A percentile compares a stretch with the other conserved stretches of the same genome.
These are phyloP conservation scores for Monodelphis domestica DNA, from an alignment of 2,797 vertebrate genomes.

Conservation along the genomic window DNA sequence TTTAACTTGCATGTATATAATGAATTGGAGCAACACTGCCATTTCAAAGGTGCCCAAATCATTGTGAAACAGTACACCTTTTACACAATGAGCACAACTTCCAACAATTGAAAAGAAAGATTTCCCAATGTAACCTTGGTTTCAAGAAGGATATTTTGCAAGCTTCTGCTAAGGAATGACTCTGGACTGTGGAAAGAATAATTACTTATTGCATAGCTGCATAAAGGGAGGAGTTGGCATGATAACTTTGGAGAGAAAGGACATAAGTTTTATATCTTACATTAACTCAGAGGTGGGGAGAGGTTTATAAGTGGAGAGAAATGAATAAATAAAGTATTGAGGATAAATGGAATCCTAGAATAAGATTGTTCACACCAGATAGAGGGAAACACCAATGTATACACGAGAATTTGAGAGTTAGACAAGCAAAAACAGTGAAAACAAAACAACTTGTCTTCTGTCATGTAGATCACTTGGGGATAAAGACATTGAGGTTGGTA, in stretches of 20 bases:
- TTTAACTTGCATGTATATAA: not conserved
- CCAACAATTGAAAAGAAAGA: not conserved
- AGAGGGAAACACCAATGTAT: not conserved
- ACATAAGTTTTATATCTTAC: not conserved
- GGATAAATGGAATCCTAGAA: not conserved
- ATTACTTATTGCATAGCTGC: not conserved
- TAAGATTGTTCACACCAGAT: slow-evolving; percentile 15
- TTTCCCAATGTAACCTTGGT: not conserved
- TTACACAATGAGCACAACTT: not conserved
- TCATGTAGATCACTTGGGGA: not conserved
- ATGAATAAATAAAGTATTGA: not conserved
- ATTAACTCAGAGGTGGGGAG: not conserved
- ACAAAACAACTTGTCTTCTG: not conserved
- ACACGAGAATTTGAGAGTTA: not conserved
- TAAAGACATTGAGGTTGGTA: not conserved
- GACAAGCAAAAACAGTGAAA: not conserved
- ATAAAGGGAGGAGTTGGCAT: not conserved
- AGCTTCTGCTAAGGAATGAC: not conserved
- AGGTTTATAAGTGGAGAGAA: not conserved
- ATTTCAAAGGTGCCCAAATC: not conserved
- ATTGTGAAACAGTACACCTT: not conserved
- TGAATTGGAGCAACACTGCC: not conserved
- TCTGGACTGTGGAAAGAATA: not conserved
- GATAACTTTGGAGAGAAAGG: not conserved
- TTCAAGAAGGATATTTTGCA: not conserved